Percentiles rank a stretch among this genome's conserved stretches.
These are phyloP conservation scores for Cerastis leucographa DNA, from an alignment of 2,888 invertebrate species.

Conservation along the genomic window DNA sequence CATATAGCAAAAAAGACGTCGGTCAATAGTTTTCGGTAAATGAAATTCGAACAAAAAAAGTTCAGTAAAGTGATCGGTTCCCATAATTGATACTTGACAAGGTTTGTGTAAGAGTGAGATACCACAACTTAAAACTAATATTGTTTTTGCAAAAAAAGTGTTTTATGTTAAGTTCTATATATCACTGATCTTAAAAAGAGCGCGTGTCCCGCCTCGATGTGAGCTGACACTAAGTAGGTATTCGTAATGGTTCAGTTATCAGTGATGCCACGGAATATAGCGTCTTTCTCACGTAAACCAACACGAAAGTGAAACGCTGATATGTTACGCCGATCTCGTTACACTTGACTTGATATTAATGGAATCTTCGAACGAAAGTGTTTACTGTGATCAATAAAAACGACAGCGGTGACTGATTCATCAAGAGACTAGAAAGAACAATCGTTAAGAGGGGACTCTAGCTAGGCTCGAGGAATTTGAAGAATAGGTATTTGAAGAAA, in stretches of 20 bases:
- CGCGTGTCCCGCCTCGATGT: neutral
- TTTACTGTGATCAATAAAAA: conserved; percentile 14
- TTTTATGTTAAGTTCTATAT: neutral
- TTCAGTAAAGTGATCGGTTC: no score
- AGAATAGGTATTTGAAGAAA: no score
- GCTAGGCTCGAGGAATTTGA: no score
- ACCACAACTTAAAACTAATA: no score
- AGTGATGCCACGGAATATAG: conserved; percentile 49
- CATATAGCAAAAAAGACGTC: no score
- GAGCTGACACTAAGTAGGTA: neutral
- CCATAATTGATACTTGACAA: no score
- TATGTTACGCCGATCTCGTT: conserved; percentile 48
- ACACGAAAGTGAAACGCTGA: conserved; percentile 59
- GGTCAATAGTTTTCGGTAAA: no score
- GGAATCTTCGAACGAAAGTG: conserved; percentile 43
- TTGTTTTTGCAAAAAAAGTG: no score
- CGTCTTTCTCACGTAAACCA: conserved; percentile 46
- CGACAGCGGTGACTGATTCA: conserved; percentile 20
- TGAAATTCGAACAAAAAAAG: no score
- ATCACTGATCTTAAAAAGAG: neutral
- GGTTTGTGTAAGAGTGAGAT: no score
- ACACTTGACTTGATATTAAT: conserved; percentile 52
- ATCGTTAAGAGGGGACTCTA: no score
- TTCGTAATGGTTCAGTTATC: conserved; percentile 44
- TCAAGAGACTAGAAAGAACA: conserved; percentile 12